Evolutionary conservation across 2,113 vertebrate species (phyloP).

Genomic region (Embiotoca jacksoni): DNA sequence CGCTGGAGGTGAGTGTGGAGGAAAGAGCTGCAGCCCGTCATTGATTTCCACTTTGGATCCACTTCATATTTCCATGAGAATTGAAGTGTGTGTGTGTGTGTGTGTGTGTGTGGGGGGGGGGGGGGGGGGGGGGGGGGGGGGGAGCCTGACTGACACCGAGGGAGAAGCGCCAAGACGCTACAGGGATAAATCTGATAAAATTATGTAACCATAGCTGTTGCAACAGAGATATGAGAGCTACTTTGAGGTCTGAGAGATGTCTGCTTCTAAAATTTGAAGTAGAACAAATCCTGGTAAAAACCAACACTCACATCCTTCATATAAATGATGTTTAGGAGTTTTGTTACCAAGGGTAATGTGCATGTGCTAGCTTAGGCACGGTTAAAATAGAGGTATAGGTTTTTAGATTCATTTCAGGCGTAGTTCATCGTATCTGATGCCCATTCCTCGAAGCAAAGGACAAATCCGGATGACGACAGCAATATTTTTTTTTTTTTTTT

Average conservation of each 20-base stretch:
- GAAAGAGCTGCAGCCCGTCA: slow-evolving; percentile 24
- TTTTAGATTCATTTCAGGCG: too few relatives aligned
- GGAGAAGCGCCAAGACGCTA: neutral
- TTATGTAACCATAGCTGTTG: too few relatives aligned
- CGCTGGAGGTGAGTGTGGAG: slow-evolving; percentile 20
- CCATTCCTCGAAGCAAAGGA: too few relatives aligned
- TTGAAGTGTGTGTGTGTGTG: slow-evolving; percentile 5
- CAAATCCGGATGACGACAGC: too few relatives aligned
- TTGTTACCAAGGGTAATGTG: neutral
- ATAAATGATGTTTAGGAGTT: neutral
- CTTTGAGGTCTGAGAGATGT: neutral
- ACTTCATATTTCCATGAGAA: slow-evolving; percentile 48
- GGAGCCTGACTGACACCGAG: slow-evolving; percentile 28
- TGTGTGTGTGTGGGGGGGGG: too few relatives aligned
- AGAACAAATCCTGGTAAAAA: neutral
- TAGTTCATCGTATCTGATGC: too few relatives aligned
- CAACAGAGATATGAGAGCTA: neutral
- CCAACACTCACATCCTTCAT: neutral
- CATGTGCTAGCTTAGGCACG: neutral
- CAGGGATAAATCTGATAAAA: neutral
- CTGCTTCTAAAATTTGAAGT: neutral
- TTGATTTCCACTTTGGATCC: slow-evolving; percentile 60
- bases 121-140: neutral
- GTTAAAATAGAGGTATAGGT: too few relatives aligned
- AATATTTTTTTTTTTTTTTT: too few relatives aligned